These are phyloP conservation scores for Chymomyza costata DNA, from an alignment of 1,140 invertebrate genomes.

Conservation along the genomic window DNA sequence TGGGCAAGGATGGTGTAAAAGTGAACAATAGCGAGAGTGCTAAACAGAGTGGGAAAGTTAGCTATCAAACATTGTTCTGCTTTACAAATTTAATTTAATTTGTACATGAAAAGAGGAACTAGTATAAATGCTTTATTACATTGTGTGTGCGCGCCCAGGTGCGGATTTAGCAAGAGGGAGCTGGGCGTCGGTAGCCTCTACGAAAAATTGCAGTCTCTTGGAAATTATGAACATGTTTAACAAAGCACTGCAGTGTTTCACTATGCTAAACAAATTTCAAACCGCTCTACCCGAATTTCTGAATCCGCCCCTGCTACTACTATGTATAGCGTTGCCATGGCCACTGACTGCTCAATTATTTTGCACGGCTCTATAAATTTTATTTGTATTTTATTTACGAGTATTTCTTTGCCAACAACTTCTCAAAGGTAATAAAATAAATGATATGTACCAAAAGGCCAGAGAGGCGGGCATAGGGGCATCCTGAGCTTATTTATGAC, in stretches of 20 bases:
- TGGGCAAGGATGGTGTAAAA: not conserved
- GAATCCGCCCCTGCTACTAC: no score
- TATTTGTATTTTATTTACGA: slow-evolving; percentile 50
- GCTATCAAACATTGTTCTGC: no score
- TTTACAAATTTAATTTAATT: slow-evolving; percentile 51
- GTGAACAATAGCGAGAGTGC: not conserved
- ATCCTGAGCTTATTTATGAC: slow-evolving; percentile 50
- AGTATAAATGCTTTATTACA: slow-evolving; percentile 1
- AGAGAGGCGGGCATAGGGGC: not conserved
- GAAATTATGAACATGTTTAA: no score
- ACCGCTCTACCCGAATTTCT: no score
- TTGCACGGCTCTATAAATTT: slow-evolving; percentile 47
- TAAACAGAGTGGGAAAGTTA: not conserved
- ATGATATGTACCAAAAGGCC: slow-evolving; percentile 2
- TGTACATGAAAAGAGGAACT: slow-evolving; percentile 45
- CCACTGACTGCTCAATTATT: slow-evolving; percentile 47
- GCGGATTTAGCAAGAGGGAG: no score
- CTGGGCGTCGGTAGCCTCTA: no score
- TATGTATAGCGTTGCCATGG: no score
- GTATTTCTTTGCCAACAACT: slow-evolving; percentile 21
- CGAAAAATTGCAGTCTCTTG: no score
- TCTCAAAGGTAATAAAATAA: slow-evolving; percentile 55
- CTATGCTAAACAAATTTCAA: no score
- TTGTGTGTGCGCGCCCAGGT: no score
- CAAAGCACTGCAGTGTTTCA: no score